Conservation (phyloP, 1,140 invertebrate species). For the Neodiprion virginianus region DNA sequence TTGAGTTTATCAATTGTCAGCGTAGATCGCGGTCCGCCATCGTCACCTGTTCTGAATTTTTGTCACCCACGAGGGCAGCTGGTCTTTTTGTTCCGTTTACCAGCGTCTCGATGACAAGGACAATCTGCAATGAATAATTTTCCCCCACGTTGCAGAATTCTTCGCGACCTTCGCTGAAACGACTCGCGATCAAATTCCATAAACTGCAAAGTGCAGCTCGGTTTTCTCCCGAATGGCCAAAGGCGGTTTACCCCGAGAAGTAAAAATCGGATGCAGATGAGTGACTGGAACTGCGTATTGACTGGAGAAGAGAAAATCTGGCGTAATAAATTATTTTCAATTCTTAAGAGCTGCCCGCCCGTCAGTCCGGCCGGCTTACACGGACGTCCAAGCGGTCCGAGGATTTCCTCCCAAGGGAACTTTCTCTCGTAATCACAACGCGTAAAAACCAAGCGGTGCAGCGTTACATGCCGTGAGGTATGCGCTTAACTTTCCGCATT, state of each 20-base stretch:
- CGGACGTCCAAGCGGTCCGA: background rate
- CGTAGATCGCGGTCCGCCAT: too few relatives aligned
- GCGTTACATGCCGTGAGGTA: too few relatives aligned
- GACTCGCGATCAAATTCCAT: too few relatives aligned
- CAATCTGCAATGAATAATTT: too few relatives aligned
- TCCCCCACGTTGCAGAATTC: too few relatives aligned
- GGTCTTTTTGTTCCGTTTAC: too few relatives aligned
- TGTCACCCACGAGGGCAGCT: background rate
- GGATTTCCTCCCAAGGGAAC: background rate
- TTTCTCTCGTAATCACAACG: background rate
- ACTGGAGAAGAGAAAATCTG: background rate
- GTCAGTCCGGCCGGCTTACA: background rate
- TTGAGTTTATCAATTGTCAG: too few relatives aligned
- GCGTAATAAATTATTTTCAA: conserved; percentile 8
- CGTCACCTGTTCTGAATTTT: background rate
- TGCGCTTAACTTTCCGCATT: too few relatives aligned
- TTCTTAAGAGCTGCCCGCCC: background rate
- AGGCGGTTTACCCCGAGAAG: background rate
- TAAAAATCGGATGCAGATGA: background rate
- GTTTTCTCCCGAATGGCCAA: background rate
- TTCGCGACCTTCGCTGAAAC: too few relatives aligned
- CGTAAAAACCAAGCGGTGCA: too few relatives aligned
- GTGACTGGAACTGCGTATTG: background rate
- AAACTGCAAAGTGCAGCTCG: too few relatives aligned
- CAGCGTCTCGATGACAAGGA: too few relatives aligned